Evolutionary conservation across 2,888 invertebrate species (phyloP).

Genomic region (Xestia sexstrigata): DNA sequence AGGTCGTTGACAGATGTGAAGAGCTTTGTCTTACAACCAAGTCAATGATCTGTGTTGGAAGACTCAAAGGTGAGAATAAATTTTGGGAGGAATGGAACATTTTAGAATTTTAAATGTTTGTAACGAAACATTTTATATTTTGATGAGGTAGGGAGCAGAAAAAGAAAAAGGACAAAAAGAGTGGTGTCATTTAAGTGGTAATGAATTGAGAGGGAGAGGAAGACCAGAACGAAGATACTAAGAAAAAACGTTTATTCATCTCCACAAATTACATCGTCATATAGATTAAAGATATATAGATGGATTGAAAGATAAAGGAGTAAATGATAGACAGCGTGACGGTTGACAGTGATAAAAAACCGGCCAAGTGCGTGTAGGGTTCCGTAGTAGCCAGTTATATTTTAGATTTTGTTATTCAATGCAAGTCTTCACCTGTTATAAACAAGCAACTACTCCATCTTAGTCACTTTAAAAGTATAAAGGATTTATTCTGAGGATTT

Average conservation of each 20-base stretch:
- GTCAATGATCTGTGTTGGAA: slow-evolving; percentile 50
- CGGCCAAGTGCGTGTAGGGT: too few species aligned
- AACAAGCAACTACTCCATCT: too few species aligned
- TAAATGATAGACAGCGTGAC: too few species aligned
- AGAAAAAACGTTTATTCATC: too few species aligned
- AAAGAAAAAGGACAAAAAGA: not conserved
- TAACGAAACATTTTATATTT: not conserved
- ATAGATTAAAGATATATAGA: too few species aligned
- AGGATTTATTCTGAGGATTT: too few species aligned
- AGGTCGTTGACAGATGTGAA: slow-evolving; percentile 62
- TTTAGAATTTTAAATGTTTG: slow-evolving; percentile 13
- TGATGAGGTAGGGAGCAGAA: not conserved
- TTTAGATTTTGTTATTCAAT: too few species aligned
- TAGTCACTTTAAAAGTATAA: too few species aligned
- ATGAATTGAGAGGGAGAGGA: not conserved
- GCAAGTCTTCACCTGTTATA: too few species aligned
- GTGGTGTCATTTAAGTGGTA: not conserved
- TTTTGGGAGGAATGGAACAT: slow-evolving; percentile 15
- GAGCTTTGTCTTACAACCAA: slow-evolving; percentile 54
- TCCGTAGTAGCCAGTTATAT: too few species aligned
- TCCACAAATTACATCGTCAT: too few species aligned
- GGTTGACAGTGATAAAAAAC: too few species aligned
- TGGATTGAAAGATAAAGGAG: not conserved
- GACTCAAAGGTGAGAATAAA: slow-evolving; percentile 44
- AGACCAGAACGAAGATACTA: not conserved